Conservation (phyloP, 2,888 invertebrate species). For the Steromphala cineraria region DNA sequence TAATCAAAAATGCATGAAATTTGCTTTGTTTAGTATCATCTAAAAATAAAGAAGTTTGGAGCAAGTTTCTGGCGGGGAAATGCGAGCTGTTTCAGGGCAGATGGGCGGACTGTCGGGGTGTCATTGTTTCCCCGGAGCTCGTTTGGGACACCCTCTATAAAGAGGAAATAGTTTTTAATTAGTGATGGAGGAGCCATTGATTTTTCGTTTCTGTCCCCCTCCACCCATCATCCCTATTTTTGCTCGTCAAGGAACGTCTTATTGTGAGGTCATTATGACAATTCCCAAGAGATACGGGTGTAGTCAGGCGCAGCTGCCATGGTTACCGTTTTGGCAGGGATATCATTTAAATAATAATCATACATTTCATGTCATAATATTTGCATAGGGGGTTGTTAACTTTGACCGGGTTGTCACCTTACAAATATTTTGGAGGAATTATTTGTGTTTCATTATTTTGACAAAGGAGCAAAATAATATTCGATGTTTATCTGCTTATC, state of each 20-base stretch:
- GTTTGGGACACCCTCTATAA: neutral
- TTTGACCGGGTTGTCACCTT: no score
- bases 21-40: slow-evolving; percentile 10
- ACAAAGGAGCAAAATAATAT: no score
- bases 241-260: neutral
- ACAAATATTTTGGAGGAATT: no score
- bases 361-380: no score
- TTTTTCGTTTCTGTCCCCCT: neutral
- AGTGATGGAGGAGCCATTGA: slow-evolving; percentile 1
- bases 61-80: neutral
- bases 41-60: slow-evolving; percentile 15
- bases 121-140: neutral
- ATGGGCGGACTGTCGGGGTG: neutral
- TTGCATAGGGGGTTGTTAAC: no score
- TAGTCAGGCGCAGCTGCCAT: no score
- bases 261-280: neutral
- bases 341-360: no score
- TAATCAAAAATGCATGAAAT: slow-evolving; percentile 20
- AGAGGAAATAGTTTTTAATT: slow-evolving; percentile 15
- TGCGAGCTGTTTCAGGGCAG: neutral
- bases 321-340: no score
- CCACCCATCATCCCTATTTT: no score
- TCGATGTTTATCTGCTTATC: no score
- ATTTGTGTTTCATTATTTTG: no score
- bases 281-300: neutral